Evolutionary conservation across 2,888 invertebrate species (phyloP).

Genomic region (Ctenicera cuprea): DNA sequence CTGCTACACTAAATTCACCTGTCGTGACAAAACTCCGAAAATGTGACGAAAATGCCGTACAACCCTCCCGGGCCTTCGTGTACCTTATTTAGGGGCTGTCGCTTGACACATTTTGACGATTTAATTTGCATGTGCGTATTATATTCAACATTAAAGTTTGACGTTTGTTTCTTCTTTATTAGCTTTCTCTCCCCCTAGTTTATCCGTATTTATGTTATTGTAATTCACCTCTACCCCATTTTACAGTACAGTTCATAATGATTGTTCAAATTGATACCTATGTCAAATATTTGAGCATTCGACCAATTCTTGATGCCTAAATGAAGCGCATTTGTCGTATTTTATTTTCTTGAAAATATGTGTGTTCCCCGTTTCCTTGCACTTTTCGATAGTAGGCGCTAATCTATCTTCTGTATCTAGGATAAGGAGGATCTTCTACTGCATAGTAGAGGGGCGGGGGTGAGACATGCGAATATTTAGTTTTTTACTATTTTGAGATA

Average conservation of each 20-base stretch:
- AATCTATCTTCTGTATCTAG: too few relatives aligned
- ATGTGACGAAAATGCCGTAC: slow-evolving; percentile 47
- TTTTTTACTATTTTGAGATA: too few relatives aligned
- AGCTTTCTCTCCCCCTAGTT: neutral
- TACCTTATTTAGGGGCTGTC: slow-evolving; percentile 38
- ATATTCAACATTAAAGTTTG: slow-evolving; percentile 36
- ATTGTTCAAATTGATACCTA: too few relatives aligned
- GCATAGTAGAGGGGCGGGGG: too few relatives aligned
- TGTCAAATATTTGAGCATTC: too few relatives aligned
- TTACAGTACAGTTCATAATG: neutral
- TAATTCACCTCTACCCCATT: neutral
- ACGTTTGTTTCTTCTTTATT: slow-evolving; percentile 41
- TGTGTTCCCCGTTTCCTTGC: too few relatives aligned
- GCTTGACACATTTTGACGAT: slow-evolving; percentile 43
- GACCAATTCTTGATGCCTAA: too few relatives aligned
- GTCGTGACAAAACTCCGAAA: slow-evolving; percentile 55
- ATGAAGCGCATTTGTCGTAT: too few relatives aligned
- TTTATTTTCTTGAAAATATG: too few relatives aligned
- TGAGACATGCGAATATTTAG: too few relatives aligned
- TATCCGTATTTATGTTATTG: neutral
- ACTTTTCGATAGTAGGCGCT: too few relatives aligned
- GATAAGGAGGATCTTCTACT: too few relatives aligned
- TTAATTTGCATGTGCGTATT: slow-evolving; percentile 46
- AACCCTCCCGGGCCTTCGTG: slow-evolving; percentile 35
- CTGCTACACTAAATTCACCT: slow-evolving; percentile 60